Evolutionary conservation across 2,797 vertebrate species (phyloP), one percentile per base, ranked within the genome.

Genomic region (Vireo griseus): DNA sequence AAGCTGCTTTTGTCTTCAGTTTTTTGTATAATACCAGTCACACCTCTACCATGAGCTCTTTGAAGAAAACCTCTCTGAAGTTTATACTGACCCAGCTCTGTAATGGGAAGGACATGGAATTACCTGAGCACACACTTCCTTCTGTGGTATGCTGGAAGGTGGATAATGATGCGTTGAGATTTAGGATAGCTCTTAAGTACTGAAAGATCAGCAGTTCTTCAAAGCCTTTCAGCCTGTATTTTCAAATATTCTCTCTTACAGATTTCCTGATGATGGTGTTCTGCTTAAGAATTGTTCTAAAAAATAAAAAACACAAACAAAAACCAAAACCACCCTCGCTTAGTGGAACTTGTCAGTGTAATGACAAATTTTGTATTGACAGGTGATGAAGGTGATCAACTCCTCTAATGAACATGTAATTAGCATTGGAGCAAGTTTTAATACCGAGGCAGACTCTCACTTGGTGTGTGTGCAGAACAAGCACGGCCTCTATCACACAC

Each of bases 351-450:
- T 68, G 9, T 71, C 35, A 66, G 16, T 76, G 31, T 86, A 54
- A 59, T 50, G 47, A 48, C 77, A 67, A 51, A 11, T 48, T 86
- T 84, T 95, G 2, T 91, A 51, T 90, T 95, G 42, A n/a, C 95
- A 99, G 99, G 98, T 99, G 91, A 98, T 99, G 97, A 99, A 98
- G 97, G 98, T 99, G 66, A 97, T 99, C 55, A 98, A 97, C 67
- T 97, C 98, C 29, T 98, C 99, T 58, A 99, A 99, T 40, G 99
- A 99, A 67, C 99, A 99, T 13, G 99, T 99, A 39, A 99, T 99
- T 97, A 99, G 99, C 71, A 98, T 99, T 80, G 99, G 99, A 24
- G 99, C 99, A 4, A 98, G 98, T 86, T 99, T 99, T 95, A 99
- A 98, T 94, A 87, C 93, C 0, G 98, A 99, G 90, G 99, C 99